A percentile compares a stretch with the other conserved stretches of the same genome.
Evolutionary conservation across 2,113 vertebrate species (phyloP).

Genomic region (Lasiurus borealis): DNA sequence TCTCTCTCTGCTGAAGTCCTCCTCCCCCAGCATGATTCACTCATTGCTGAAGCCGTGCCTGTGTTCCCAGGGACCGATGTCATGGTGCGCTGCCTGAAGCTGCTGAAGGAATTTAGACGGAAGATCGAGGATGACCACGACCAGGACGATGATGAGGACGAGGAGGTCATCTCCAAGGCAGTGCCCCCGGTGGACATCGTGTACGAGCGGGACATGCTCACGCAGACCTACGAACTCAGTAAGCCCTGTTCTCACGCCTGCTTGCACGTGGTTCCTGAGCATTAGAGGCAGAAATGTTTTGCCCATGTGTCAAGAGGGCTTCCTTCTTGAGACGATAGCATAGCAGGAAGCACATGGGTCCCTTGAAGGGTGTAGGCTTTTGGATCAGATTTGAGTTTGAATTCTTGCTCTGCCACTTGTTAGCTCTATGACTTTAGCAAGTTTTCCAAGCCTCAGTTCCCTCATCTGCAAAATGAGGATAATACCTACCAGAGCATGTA

Average conservation of each 20-base stretch:
- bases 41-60: neutral
- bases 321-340: accelerated
- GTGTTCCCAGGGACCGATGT: constrained; percentile 90
- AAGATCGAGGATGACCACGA: constrained; percentile 90
- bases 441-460: neutral
- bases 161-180: constrained; percentile 89
- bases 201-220: constrained; percentile 93
- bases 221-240: constrained; percentile 96
- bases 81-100: constrained; percentile 92
- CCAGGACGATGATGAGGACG: constrained; percentile 90
- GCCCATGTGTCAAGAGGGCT: neutral
- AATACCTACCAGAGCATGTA: neutral
- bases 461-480: neutral
- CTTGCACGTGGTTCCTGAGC: accelerated
- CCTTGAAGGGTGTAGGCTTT: neutral
- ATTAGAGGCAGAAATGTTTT: accelerated
- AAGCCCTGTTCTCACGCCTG: constrained; percentile 65
- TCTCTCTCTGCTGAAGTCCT: neutral
- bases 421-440: neutral
- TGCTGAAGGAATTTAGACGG: constrained; percentile 92
- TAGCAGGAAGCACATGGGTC: accelerated
- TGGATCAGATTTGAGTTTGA: neutral
- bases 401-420: neutral
- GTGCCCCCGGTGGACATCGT: constrained; percentile 88
- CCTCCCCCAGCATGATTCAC: accelerated